Conservation (phyloP, 2,113 vertebrate species). For the Ibidorhyncha struthersii region DNA sequence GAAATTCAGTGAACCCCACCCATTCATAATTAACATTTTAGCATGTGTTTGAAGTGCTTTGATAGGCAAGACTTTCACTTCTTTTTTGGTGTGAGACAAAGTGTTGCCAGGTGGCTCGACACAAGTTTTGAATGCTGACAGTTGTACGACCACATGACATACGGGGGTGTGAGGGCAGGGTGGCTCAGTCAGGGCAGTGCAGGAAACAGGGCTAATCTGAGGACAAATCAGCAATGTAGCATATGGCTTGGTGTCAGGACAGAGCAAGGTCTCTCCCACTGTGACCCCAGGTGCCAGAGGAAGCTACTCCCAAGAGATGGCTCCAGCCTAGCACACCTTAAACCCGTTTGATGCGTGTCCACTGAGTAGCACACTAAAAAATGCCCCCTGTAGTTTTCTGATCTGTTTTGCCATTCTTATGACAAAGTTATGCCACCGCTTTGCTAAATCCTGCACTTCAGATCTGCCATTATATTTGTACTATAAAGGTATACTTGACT, state of each 20-base stretch:
- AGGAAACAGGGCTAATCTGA: not conserved
- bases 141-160: accelerated
- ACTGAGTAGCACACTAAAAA: not conserved
- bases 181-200: not conserved
- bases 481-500: not conserved
- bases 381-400: not conserved
- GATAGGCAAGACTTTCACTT: not conserved
- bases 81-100: not conserved
- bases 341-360: not conserved
- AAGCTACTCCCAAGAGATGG: not conserved
- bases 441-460: not conserved
- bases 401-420: not conserved
- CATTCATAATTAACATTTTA: not conserved
- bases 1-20: not conserved
- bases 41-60: not conserved
- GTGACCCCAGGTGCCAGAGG: not conserved
- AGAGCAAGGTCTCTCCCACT: not conserved
- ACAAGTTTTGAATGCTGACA: not conserved
- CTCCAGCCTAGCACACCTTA: not conserved
- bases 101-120: not conserved
- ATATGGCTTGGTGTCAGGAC: not conserved
- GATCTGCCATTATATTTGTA: not conserved
- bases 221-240: not conserved
- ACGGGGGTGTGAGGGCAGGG: accelerated
- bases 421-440: not conserved